Evolutionary conservation across 2,797 vertebrate genomes (phyloP), one percentile per base, ranked within the genome.

Genomic region (Basileuterus tristriatus): DNA sequence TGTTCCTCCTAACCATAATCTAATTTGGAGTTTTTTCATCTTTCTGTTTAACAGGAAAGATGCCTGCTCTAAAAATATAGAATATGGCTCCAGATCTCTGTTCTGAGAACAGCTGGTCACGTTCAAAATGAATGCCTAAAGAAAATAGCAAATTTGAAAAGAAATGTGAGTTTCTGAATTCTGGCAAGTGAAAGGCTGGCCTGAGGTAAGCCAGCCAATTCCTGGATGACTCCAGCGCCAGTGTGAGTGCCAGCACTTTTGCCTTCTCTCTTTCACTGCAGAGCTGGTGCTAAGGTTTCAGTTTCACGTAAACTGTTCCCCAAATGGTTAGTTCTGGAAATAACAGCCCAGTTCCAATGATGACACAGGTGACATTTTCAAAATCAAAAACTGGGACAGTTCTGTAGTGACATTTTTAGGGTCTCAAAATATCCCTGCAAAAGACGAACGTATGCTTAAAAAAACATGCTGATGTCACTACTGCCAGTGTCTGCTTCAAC

Each of bases 331-430:
- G 93, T 78, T 92, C 95, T 97, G 95, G 92, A 96, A 93, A 96
- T 95, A 96, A 94, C 94, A 96, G 95, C 95, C 96, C 94, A 88
- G 91, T 91, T 92, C 90, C 87, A 95, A 74, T 6, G 95, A 97
- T 94, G 94, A 97, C 95, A 97, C 94, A 96, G 96, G 96, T 95
- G 95, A 96, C 96, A 96, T 96, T 96, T 96, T 93, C 93, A 94
- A 96, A 94, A 95, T 95, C 90, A 93, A 95, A 94, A 95, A 96
- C 94, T 95, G 94, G 95, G 94, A 96, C 95, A 94, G 86, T 92
- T 95, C 93, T 94, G 83, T 80, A 87, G 91, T 94, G 93, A 97
- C 93, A 96, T 97, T 95, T 95, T 96, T 96, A 91, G 91, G 95
- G 95, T 94, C 94, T 94, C 86, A 97, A 94, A 96, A 94, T 94